Percentiles rank a stretch among this genome's conserved stretches.
Conservation (phyloP, 2,888 invertebrate genomes). For the Poecilus cupreus region DNA sequence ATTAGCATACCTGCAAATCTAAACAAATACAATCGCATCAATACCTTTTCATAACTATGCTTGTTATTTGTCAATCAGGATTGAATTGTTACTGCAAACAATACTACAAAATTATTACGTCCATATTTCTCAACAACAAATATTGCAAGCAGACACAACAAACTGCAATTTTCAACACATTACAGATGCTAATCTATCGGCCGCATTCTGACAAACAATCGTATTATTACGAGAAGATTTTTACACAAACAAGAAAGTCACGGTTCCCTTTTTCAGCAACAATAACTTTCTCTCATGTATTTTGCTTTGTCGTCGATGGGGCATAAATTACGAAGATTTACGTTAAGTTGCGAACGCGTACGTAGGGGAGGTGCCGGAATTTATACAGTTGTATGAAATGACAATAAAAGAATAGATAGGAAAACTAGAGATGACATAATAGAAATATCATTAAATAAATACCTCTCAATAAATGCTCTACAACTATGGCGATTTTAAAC, state of each 20-base stretch:
- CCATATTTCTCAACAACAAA: conserved; percentile 1
- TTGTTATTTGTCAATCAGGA: conserved; percentile 1
- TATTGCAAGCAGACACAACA: background rate
- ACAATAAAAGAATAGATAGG: too few relatives aligned
- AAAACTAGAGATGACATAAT: too few relatives aligned
- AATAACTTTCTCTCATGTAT: background rate
- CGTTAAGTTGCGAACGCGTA: background rate
- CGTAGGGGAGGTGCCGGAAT: too few relatives aligned
- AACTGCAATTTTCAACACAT: background rate
- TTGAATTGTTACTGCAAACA: background rate
- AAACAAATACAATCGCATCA: too few relatives aligned
- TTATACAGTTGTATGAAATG: too few relatives aligned
- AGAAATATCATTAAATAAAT: too few relatives aligned
- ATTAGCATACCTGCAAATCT: too few relatives aligned
- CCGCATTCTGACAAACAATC: conserved; percentile 5
- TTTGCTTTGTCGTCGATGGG: background rate
- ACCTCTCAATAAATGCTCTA: too few relatives aligned
- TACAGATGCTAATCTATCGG: background rate
- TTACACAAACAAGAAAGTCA: background rate
- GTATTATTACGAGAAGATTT: background rate
- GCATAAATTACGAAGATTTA: background rate
- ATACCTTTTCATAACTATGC: background rate
- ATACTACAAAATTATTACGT: background rate
- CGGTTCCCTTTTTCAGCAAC: background rate
- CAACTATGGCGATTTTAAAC: too few relatives aligned